Base-by-base conservation (phyloP, 1,140 invertebrate species). In the Acyrthosiphon pisum region DNA sequence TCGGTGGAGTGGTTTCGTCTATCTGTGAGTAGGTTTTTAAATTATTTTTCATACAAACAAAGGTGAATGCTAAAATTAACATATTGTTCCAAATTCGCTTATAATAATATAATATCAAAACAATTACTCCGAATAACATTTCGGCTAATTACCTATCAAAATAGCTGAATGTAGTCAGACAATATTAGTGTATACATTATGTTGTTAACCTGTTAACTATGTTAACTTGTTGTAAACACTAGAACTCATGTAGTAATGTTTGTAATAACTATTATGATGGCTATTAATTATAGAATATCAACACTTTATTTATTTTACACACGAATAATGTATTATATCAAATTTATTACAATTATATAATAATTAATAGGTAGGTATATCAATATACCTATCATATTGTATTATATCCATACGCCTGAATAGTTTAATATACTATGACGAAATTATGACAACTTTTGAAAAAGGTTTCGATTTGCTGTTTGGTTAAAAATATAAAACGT, bases 141-240 rank as follows among this genome's bases (percentile, higher is more conserved):
- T n/a, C n/a, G 14, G 60, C 60, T 76, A 68, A 1, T 4, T 68
- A 76, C 60, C n/a, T 35, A n/a, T n/a, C n/a, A n/a, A 76, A 76
- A 76, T 76, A 76, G 60, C 18, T 76, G n/a, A 76, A 18, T n/a
- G 11, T 35, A 76, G 60, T 76, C n/a, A 35, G n/a, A 6, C n/a
- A 76, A 76, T 76, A 76, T 76, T 76, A n/a, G 14, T 76, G 60
- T 11, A 18, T 20, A 53, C 50, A 53, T 22, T 53, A 53, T 22
- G 4, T n/a, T 76, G 60, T 76, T 76, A 4, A n/a, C n/a, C n/a
- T n/a, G n/a, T n/a, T n/a, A n/a, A n/a, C n/a, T n/a, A n/a, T n/a
- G n/a, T n/a, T 76, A 76, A 76, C 60, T 76, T 76, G 60, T 76
- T n/a, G 60, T 76, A 14, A 76, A 76, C n/a, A 76, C n/a, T 76